Evolutionary conservation across 2,888 invertebrate genomes (phyloP), one percentile per base, ranked within the genome.

Genomic region (Candidula unifasciata): DNA sequence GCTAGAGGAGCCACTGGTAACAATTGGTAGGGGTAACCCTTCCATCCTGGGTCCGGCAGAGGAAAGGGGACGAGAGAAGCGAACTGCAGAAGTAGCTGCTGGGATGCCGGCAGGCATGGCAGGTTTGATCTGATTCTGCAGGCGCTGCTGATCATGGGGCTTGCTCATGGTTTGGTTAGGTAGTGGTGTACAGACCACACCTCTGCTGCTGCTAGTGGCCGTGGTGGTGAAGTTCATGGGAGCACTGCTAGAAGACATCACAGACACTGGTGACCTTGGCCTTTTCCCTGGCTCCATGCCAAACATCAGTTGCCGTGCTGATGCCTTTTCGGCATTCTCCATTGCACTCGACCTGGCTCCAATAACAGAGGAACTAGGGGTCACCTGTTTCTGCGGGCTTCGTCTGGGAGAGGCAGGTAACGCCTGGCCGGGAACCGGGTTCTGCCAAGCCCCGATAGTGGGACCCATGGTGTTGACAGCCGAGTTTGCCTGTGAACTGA

Each of bases 251-350:
- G 85, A 57, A 54, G 89, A 84, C 13, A 86, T 86, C 24, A 3
- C 10, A n/a, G 86, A 84, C 27, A 88, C 89, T 3, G 88, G 86
- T 30, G 89, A 87, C 81, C 88, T 85, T 52, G 89, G 84, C 86
- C 87, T 81, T 86, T 87, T 60, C 33, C 84, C 68, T 33, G 84
- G 77, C n/a, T 80, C 74, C 44, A 35, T 57, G 8, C 80, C 93
- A 24, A 92, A 90, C 86, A 93, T 93, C 68, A 93, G 89, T 88
- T 93, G 93, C 44, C 93, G 89, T 1, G 90, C 89, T 30, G 91
- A 91, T n/a, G 85, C 89, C 84, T 92, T 90, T 35, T 89, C 90
- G 33, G 60, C 66, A n/a, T 76, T 82, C 8, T 80, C 27, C n/a
- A 66, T 44, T 30, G 71, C 54, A 13, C 68, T 52, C 35, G 85